These are phyloP conservation scores for Rafetus swinhoei DNA, from an alignment of 2,113 vertebrate genomes.

Conservation along the genomic window DNA sequence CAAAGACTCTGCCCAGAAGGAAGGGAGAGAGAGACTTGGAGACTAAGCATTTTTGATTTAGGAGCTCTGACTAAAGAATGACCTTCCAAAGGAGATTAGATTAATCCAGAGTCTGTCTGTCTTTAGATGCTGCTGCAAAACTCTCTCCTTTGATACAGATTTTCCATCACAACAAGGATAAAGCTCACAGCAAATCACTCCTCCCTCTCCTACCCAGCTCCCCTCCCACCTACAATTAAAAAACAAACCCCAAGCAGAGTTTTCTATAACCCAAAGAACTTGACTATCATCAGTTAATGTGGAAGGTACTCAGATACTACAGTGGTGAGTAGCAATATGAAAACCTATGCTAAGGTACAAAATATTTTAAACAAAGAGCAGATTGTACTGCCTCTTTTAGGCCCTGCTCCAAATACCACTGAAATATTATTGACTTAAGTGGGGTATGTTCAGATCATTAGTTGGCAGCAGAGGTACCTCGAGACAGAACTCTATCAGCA, in stretches of 20 bases:
- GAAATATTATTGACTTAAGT: not conserved
- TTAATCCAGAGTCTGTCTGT: not conserved
- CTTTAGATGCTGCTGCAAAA: not conserved
- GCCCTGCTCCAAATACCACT: not conserved
- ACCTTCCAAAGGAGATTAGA: not conserved
- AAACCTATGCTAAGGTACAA: not conserved
- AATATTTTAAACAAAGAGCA: not conserved
- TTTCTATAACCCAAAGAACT: not conserved
- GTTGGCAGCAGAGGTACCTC: not conserved
- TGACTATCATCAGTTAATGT: not conserved
- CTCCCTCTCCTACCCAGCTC: not conserved
- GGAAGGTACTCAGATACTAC: not conserved
- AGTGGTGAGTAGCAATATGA: not conserved
- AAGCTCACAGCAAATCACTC: not conserved
- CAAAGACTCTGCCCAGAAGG: not conserved
- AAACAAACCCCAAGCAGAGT: not conserved
- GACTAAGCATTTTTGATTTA: not conserved
- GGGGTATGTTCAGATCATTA: not conserved
- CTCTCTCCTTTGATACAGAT: not conserved
- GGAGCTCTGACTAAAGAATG: not conserved
- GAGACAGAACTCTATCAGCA: not conserved
- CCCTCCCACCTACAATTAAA: not conserved
- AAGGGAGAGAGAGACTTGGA: not conserved
- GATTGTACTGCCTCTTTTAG: not conserved
- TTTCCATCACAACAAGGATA: not conserved